A percentile compares a stretch with the other conserved stretches of the same genome.
Conservation (phyloP, 2,888 invertebrate species). For the Dolomedes plantarius region DNA sequence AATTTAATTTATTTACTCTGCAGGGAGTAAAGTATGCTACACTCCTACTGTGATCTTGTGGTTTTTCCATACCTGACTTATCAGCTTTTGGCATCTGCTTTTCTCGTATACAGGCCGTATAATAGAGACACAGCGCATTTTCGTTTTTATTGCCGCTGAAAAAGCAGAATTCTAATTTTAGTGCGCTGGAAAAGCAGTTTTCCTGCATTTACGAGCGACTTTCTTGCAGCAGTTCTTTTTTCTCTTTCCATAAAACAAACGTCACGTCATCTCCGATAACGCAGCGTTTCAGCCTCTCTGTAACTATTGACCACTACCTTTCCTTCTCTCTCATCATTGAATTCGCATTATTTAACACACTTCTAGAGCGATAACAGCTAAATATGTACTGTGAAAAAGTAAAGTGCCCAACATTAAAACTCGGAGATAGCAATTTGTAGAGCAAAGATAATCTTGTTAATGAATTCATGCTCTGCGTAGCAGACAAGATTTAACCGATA, state of each 20-base stretch:
- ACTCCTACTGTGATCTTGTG: no score
- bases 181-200: neutral
- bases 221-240: neutral
- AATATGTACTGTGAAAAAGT: no score
- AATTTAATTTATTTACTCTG: no score
- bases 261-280: neutral
- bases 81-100: no score
- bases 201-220: neutral
- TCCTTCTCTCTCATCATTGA: neutral
- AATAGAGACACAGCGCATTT: no score
- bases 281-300: neutral
- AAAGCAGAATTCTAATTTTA: neutral
- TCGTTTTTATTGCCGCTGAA: neutral
- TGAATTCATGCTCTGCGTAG: constrained; percentile 3
- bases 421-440: neutral
- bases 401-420: no score
- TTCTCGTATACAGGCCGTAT: no score
- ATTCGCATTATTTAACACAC: neutral
- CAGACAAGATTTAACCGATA: neutral
- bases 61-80: no score
- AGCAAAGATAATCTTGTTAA: neutral
- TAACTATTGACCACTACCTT: neutral
- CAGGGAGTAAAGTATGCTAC: no score
- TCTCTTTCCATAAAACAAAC: neutral
- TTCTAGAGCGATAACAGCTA: no score